Conservation (phyloP, 2,797 vertebrate genomes). For the Heteromormyrus szaboi region DNA sequence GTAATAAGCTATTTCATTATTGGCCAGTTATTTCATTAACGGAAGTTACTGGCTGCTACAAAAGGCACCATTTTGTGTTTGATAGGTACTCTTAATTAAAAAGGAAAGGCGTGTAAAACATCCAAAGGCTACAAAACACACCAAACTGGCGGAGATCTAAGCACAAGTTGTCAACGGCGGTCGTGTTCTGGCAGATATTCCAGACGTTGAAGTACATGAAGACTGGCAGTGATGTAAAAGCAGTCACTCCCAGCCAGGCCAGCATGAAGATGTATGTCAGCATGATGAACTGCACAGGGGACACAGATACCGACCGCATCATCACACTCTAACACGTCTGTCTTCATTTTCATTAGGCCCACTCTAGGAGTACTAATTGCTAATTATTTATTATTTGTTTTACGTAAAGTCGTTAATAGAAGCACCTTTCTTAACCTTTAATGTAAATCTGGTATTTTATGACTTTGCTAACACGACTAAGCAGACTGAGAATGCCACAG, state of each 20-base stretch:
- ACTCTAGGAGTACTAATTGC: not conserved
- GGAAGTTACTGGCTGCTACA: not conserved
- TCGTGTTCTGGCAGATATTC: constrained; percentile 92
- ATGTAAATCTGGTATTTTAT: not conserved
- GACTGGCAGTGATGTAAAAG: constrained; percentile 91
- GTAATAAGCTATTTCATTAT: not conserved
- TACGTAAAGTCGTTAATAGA: not conserved
- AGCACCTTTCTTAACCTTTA: not conserved
- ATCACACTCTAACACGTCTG: not conserved
- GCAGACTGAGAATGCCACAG: not conserved
- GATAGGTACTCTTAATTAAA: not conserved
- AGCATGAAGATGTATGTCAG: constrained; percentile 98
- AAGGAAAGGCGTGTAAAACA: not conserved
- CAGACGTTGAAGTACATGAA: constrained; percentile 99
- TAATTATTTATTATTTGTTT: not conserved
- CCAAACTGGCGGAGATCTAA: constrained; percentile 94
- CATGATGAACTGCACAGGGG: constrained; percentile 84
- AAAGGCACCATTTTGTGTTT: not conserved
- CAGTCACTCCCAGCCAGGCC: constrained; percentile 95
- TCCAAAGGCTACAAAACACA: constrained; percentile 46
- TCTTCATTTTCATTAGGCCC: not conserved
- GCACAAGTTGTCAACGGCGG: constrained; percentile 76
- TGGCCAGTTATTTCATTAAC: not conserved
- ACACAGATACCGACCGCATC: not conserved
- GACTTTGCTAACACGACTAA: not conserved